Evolutionary conservation across 2,797 vertebrate species (phyloP).

Genomic region (Luscinia megarhynchos): DNA sequence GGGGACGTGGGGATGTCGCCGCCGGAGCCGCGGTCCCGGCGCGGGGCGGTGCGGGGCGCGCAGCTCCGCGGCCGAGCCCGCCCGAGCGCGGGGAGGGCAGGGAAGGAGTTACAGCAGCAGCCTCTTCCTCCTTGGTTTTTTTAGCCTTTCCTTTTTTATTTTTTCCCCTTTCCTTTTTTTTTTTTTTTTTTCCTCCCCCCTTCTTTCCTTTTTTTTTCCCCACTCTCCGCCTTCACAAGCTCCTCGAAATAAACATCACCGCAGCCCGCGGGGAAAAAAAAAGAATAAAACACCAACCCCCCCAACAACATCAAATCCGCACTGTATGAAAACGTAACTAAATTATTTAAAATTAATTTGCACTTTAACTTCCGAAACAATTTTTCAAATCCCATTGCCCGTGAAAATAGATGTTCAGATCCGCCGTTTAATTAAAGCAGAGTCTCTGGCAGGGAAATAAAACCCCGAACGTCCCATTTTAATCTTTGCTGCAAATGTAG

Average conservation of each 20-base stretch:
- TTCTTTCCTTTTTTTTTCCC: not conserved
- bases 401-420: conserved; percentile 42
- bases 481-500: conserved; percentile 9
- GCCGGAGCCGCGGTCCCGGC: not conserved
- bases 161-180: not conserved
- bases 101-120: not conserved
- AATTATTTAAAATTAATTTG: conserved; percentile 71
- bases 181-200: not conserved
- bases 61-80: not conserved
- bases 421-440: conserved; percentile 56
- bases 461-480: conserved; percentile 17
- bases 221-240: not conserved
- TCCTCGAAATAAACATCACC: not conserved
- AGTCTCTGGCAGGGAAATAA: conserved; percentile 54
- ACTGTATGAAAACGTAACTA: conserved; percentile 41
- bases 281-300: rapidly evolving
- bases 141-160: not conserved
- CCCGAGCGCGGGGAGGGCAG: not conserved
- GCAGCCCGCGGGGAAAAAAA: not conserved
- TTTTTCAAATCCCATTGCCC: conserved; percentile 62
- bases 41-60: not conserved
- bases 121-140: not conserved
- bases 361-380: conserved; percentile 51
- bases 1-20: not conserved
- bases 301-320: not conserved